These are phyloP conservation scores for Oasisia sp. DNA, from an alignment of 2,888 invertebrate genomes.

Conservation along the genomic window DNA sequence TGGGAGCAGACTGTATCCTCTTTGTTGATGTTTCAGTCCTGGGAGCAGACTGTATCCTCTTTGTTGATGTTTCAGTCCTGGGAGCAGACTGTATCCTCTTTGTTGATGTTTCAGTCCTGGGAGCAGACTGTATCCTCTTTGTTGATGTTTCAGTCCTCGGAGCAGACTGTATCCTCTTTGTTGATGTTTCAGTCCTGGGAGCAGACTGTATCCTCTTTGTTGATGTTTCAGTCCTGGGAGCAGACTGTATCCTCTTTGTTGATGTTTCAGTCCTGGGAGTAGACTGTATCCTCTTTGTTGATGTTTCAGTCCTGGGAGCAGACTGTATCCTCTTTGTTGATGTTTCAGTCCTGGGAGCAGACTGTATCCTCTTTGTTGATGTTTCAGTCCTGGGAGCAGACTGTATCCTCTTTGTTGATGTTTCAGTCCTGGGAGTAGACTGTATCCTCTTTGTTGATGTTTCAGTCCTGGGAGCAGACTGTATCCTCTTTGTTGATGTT, in stretches of 20 bases:
- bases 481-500: constrained; percentile 61
- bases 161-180: constrained; percentile 67
- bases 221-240: constrained; percentile 68
- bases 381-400: constrained; percentile 69
- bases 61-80: constrained; percentile 68
- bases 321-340: constrained; percentile 68
- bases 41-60: constrained; percentile 68
- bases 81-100: constrained; percentile 68
- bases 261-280: constrained; percentile 68
- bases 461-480: constrained; percentile 69
- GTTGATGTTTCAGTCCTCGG: constrained; percentile 69
- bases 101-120: constrained; percentile 68
- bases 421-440: constrained; percentile 69
- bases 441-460: constrained; percentile 64
- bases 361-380: constrained; percentile 66
- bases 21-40: constrained; percentile 71
- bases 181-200: constrained; percentile 68
- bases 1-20: constrained; percentile 68
- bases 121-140: constrained; percentile 68
- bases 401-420: constrained; percentile 63
- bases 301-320: constrained; percentile 68
- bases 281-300: constrained; percentile 67
- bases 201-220: constrained; percentile 67
- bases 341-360: constrained; percentile 68
- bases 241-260: constrained; percentile 67